These are phyloP conservation scores for Taurulus bubalis DNA, from an alignment of 2,113 vertebrate species.

Conservation along the genomic window DNA sequence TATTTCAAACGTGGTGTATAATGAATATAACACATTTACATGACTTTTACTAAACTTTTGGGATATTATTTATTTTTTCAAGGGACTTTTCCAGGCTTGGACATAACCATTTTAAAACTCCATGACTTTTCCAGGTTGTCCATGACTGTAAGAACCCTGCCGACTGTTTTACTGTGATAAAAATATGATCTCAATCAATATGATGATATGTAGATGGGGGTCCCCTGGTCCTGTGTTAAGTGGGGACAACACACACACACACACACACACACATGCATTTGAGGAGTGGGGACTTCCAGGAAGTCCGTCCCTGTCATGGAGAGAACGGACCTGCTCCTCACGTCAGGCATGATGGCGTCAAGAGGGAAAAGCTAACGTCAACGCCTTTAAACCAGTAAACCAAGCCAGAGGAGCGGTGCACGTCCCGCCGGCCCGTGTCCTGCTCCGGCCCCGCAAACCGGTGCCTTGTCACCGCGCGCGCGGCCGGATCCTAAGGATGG, in stretches of 20 bases:
- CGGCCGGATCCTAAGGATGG: constrained; percentile 47
- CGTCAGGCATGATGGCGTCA: not conserved
- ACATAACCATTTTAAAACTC: too few relatives aligned
- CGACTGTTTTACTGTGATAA: not conserved
- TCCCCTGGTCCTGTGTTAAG: not conserved
- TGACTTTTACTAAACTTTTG: too few relatives aligned
- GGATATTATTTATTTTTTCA: too few relatives aligned
- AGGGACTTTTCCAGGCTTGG: too few relatives aligned
- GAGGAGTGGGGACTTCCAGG: constrained; percentile 15
- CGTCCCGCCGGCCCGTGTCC: not conserved
- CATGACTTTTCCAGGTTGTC: too few relatives aligned
- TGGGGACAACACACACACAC: not conserved
- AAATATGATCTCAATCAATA: too few relatives aligned
- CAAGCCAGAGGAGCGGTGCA: not conserved
- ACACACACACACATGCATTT: not conserved
- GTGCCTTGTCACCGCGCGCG: constrained; percentile 4
- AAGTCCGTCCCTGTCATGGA: constrained; percentile 15
- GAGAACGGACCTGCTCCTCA: not conserved
- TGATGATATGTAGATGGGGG: too few relatives aligned
- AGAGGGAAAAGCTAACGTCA: not conserved
- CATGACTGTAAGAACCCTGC: too few relatives aligned
- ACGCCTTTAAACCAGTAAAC: not conserved
- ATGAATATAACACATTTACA: too few relatives aligned
- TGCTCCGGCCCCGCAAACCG: not conserved
- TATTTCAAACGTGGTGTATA: too few relatives aligned